Evolutionary conservation across 2,888 invertebrate species (phyloP), one percentile per base, ranked within the genome.

Genomic region (Dascillus cervinus): DNA sequence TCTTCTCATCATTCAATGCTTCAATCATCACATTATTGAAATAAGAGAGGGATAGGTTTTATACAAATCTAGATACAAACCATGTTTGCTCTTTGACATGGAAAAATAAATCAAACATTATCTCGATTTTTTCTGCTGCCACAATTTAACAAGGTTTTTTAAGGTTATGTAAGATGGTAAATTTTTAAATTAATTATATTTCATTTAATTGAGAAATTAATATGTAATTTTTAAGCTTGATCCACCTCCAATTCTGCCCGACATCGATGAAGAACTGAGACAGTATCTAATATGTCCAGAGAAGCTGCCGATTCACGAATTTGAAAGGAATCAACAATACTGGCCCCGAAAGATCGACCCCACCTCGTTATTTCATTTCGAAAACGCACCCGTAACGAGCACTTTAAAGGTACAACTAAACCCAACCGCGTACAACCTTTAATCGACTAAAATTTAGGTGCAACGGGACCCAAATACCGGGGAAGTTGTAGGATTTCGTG

Each of bases 391-490:
- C 0, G 44, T 67, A 26, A 66, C 69, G 3, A 70, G 73, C 1
- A 70, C 66, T 1, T 53, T 75, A 22, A 70, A 67, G 55, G 75
- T 72, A 57, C 49, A 30, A 22, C 11, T 24, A 14, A n/a, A 22
- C 11, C 5, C 28, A 29, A 26, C 14, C 15, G 34, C 3, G 15
- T 10, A 23, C 14, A 13, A 12, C 26, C 12, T 23, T n/a, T 11
- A 36, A 22, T 30, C 27, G 21, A 19, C 22, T 15, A 33, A 20
- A 26, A 56, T 64, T 28, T 51, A 78, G 74, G 78, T 79, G 2
- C 72, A 79, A 41, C 67, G 90, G 47, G 81, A 92, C 62, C 75
- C 77, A 1, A 70, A 78, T 14, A 86, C 82, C 1, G 90, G 90
- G 3, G 70, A 81, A 56, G 77, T 90, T 37, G 65, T 75, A 3